Base-by-base conservation (phyloP, 2,888 invertebrate species). In the Cataglyphis livida region DNA sequence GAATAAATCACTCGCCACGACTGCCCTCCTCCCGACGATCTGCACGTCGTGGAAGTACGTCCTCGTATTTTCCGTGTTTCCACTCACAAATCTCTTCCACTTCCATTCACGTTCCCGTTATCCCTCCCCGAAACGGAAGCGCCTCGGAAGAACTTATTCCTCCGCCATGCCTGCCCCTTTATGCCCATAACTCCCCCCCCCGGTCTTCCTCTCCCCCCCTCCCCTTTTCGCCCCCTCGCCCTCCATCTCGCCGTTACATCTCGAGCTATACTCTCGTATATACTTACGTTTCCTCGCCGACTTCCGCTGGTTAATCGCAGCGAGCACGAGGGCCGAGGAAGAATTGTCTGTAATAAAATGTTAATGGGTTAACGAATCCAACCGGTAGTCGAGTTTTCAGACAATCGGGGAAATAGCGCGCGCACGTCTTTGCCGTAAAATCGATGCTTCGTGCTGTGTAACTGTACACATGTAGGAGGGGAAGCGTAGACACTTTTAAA, bases 331-430 rank as follows among this genome's bases (percentile, higher is more conserved):
- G n/a, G 62, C 70, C 73, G 73, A 84, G 81, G 83, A 91, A 90
- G 87, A 89, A 91, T 91, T 90, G 87, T 84, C 74, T 82, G 90
- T 88, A 92, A 92, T 92, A 92, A 92, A 92, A 92, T 92, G 90
- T 92, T 92, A 91, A 92, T 90, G 88, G 88, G 87, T 90, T 91
- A 92, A 92, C 90, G 87, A 92, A 88, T 75, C 66, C 73, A 66
- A 82, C 79, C 15, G n/a, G n/a, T 25, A 68, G 78, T 71, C 81
- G 68, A 84, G 78, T 78, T 66, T 78, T 32, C 75, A 65, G 65
- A 57, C 74, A 82, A 79, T 71, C 59, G 59, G 54, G 48, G 59
- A 64, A 85, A 78, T 66, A 41, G 57, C 35, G 44, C 65, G 65
- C 68, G 68, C 44, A 32, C 15, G 21, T 57, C 25, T n/a, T 65